Evolutionary conservation across 2,797 vertebrate genomes (phyloP).

Genomic region (Tokudaia tokunoshimensis): DNA sequence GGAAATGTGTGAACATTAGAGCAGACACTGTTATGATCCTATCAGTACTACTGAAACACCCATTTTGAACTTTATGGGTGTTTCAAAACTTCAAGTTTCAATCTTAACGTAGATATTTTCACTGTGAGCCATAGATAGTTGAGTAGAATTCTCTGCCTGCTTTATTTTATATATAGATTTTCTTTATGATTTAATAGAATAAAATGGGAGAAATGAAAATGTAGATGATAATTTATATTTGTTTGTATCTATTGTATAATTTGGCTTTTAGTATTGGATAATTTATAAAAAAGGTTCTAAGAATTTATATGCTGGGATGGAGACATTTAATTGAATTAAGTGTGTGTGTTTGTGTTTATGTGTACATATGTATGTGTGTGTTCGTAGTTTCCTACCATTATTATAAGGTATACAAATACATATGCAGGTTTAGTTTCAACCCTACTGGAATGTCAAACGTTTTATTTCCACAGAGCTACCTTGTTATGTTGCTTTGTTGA

Average conservation of each 20-base stretch:
- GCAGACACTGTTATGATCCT: not conserved
- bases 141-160: constrained; percentile 18
- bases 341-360: not conserved
- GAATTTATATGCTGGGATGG: not conserved
- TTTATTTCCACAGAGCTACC: constrained; percentile 22
- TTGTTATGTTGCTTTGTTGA: not conserved
- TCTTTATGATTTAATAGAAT: constrained; percentile 49
- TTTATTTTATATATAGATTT: constrained; percentile 38
- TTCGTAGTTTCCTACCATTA: constrained; percentile 2
- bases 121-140: not conserved
- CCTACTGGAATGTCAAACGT: not conserved
- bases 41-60: not conserved
- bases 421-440: constrained; percentile 37
- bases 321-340: not conserved
- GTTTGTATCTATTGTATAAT: constrained; percentile 13
- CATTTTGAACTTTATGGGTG: not conserved
- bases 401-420: not conserved
- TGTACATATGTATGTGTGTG: not conserved
- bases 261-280: constrained; percentile 44
- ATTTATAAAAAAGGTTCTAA: not conserved
- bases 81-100: constrained; percentile 29
- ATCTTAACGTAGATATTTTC: constrained; percentile 28
- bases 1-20: not conserved
- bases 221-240: constrained; percentile 31
- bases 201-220: constrained; percentile 44